Base-by-base conservation (phyloP, 1,140 invertebrate genomes). In the Acromyrmex charruanus region DNA sequence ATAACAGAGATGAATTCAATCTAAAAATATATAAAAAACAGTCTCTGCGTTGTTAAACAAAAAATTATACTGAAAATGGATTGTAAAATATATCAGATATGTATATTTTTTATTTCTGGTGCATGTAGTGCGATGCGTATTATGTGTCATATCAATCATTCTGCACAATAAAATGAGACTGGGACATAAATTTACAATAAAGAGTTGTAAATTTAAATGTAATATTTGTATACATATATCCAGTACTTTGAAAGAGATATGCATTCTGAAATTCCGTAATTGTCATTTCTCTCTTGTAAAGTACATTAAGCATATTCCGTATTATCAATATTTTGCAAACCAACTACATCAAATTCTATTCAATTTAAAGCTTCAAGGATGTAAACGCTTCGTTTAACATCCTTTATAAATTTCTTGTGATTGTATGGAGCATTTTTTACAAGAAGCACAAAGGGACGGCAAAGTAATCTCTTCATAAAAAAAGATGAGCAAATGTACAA, bases 171-270 rank as follows among this genome's bases (percentile, higher is more conserved):
- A 84, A 84, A 75, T 59, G 4, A 63, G 61, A 84, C 12, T 61
- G 25, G 25, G 25, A 82, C 35, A 74, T 82, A 39, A 74, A 82
- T 82, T 82, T 82, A n/a, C 16, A 58, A 75, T 75, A 75, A 84
- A 84, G 21, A 75, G 7, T 69, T 74, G 39, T 31, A 39, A 6
- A 59, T 72, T 59, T 21, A 14, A 10, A 44, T 59, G 49, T 44
- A 44, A 71, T 16, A 28, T 82, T 72, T 82, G 71, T 72, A 18
- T 49, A 55, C 25, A 28, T 18, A 28, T 61, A 75, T 61, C 25
- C 44, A 9, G 31, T 49, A 3, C 12, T 59, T 44, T 61, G 16
- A 4, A 31, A 79, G 21, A 71, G 6, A 49, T 25, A 25, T 61
- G 28, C 4, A 81, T 44, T 58, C 16, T 63, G 16, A 84, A 74